Percentiles rank a stretch among this genome's conserved stretches.
Evolutionary conservation across 1,140 invertebrate genomes (phyloP).

Genomic region (Drosophila bifasciata): DNA sequence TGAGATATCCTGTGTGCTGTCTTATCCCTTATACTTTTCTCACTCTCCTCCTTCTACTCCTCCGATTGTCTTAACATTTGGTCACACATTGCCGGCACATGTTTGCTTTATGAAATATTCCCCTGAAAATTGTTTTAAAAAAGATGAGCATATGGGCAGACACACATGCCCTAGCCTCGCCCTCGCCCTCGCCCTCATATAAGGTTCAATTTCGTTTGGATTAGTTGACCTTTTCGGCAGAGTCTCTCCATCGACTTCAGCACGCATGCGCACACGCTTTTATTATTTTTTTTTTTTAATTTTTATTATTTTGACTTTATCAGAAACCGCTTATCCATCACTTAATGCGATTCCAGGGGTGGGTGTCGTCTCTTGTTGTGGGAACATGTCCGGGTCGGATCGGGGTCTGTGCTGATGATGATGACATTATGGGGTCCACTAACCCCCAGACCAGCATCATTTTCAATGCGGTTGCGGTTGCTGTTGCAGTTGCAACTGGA

Average conservation of each 20-base stretch:
- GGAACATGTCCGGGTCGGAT: slow-evolving; percentile 55
- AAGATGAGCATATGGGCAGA: slow-evolving; percentile 58
- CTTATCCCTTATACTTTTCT: slow-evolving; percentile 6
- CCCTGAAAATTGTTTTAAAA: slow-evolving; percentile 52
- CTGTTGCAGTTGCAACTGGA: not conserved
- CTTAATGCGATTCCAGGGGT: slow-evolving; percentile 23
- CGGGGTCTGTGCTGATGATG: slow-evolving; percentile 21
- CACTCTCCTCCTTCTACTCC: not conserved
- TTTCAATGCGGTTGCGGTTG: slow-evolving; percentile 52
- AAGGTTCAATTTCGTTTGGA: slow-evolving; percentile 70
- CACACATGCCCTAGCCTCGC: not conserved
- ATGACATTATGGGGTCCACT: slow-evolving; percentile 64
- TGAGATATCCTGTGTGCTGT: not conserved
- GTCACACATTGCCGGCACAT: slow-evolving; percentile 66
- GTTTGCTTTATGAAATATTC: slow-evolving; percentile 61
- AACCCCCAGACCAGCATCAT: slow-evolving; percentile 58
- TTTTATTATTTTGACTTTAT: slow-evolving; percentile 78
- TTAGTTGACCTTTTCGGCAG: slow-evolving; percentile 58
- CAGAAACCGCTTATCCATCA: slow-evolving; percentile 56
- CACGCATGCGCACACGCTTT: slow-evolving; percentile 47
- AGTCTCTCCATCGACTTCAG: not conserved
- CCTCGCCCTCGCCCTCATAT: slow-evolving; percentile 61
- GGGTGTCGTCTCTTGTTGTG: slow-evolving; percentile 30
- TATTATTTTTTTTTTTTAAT: slow-evolving; percentile 29
- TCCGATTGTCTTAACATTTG: slow-evolving; percentile 40